phyloP scores from a whole-genome alignment of 2,888 invertebrate species.

The Biston stratarius region DNA sequence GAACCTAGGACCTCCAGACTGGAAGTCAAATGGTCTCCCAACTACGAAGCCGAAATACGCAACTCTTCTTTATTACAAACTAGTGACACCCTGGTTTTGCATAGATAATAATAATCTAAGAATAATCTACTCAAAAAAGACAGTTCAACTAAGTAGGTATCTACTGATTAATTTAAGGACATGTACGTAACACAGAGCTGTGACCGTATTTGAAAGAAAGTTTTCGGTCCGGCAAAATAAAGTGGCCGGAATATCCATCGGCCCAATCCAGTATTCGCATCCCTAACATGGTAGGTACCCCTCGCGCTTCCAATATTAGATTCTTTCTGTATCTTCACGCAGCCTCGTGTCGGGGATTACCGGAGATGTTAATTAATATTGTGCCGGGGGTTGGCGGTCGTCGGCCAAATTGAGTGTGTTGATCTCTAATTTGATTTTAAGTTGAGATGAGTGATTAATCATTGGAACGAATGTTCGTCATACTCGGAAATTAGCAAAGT shows the following conservation, averaged over 20 bases:
- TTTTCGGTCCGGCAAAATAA: background rate
- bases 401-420: conserved; percentile 43
- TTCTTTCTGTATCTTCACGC: conserved; percentile 44
- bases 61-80: no score
- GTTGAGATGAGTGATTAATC: conserved; percentile 8
- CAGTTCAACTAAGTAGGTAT: no score
- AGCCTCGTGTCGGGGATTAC: conserved; percentile 56
- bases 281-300: conserved; percentile 13
- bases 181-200: no score
- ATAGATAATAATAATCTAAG: no score
- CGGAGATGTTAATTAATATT: conserved; percentile 42
- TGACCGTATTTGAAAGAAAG: no score
- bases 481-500: no score
- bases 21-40: no score
- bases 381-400: conserved; percentile 30
- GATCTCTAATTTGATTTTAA: conserved; percentile 52
- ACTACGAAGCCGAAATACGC: no score
- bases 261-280: background rate
- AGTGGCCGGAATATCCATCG: background rate
- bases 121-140: no score
- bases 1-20: no score
- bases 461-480: background rate
- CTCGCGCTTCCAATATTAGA: conserved; percentile 43
- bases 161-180: no score
- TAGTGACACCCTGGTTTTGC: no score